Evolutionary conservation across 1,140 invertebrate species (phyloP).

Genomic region (Eupristina koningsbergeri): DNA sequence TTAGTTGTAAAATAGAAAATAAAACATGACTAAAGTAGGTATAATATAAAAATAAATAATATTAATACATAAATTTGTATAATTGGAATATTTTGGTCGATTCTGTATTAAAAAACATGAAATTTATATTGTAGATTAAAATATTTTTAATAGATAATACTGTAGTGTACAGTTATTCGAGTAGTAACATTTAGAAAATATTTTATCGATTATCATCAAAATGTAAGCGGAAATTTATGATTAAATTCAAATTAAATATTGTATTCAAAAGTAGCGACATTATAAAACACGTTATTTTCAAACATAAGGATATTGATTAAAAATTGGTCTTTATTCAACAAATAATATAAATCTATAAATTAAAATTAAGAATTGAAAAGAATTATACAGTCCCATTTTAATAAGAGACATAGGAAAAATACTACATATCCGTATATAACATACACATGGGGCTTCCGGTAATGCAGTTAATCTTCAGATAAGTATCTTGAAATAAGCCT

Average conservation of each 20-base stretch:
- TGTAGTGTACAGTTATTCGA: too few relatives aligned
- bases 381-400: not conserved
- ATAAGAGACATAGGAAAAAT: not conserved
- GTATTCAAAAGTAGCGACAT: not conserved
- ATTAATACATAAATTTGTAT: too few relatives aligned
- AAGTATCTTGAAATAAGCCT: not conserved
- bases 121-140: too few relatives aligned
- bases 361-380: not conserved
- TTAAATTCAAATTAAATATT: not conserved
- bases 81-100: too few relatives aligned
- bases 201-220: too few relatives aligned
- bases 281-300: not conserved
- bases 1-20: too few relatives aligned
- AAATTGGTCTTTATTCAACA: not conserved
- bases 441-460: not conserved
- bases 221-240: not conserved
- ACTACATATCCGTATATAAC: not conserved
- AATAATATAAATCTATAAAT: not conserved
- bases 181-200: too few relatives aligned
- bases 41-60: too few relatives aligned
- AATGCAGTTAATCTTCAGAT: not conserved
- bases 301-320: too few relatives aligned
- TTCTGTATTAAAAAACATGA: too few relatives aligned
- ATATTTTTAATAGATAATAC: too few relatives aligned
- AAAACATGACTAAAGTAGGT: too few relatives aligned